phyloP scores from a whole-genome alignment of 2,797 vertebrate genomes.

The Passerculus sandwichensis region DNA sequence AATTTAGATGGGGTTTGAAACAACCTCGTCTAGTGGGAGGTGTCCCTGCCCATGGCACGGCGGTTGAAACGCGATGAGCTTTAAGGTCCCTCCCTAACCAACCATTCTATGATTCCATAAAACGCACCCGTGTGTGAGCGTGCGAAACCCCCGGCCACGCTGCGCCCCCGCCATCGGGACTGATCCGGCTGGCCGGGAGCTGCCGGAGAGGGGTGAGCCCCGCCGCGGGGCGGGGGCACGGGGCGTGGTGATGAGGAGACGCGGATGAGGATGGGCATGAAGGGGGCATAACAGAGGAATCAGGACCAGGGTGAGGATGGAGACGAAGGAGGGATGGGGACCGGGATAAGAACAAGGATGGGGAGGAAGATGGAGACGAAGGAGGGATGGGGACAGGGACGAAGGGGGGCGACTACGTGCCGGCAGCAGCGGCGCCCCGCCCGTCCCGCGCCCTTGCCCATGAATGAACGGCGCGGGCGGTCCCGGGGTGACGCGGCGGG shows the following conservation, averaged over 20 bases:
- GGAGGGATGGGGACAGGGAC: too few species aligned
- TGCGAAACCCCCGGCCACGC: not conserved
- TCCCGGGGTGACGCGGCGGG: not conserved
- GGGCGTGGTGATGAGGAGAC: not conserved
- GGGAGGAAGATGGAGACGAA: too few species aligned
- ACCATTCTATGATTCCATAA: not conserved
- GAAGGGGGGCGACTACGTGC: not conserved
- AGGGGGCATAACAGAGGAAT: not conserved
- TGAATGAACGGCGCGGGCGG: slow-evolving; percentile 46
- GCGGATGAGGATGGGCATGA: not conserved
- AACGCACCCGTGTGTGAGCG: not conserved
- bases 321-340: not conserved
- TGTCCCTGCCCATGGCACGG: not conserved
- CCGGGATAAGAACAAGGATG: accelerated
- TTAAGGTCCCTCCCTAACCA: not conserved
- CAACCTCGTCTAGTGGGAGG: not conserved
- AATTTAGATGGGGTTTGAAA: not conserved
- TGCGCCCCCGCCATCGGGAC: accelerated
- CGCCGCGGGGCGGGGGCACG: not conserved
- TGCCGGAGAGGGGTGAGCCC: not conserved
- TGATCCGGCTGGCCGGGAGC: accelerated
- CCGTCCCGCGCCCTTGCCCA: not conserved
- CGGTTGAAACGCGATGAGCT: not conserved
- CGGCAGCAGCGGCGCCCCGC: not conserved
- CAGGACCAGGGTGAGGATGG: accelerated